phyloP scores from a whole-genome alignment of 2,113 vertebrate species.

The Amphiprion ocellaris region DNA sequence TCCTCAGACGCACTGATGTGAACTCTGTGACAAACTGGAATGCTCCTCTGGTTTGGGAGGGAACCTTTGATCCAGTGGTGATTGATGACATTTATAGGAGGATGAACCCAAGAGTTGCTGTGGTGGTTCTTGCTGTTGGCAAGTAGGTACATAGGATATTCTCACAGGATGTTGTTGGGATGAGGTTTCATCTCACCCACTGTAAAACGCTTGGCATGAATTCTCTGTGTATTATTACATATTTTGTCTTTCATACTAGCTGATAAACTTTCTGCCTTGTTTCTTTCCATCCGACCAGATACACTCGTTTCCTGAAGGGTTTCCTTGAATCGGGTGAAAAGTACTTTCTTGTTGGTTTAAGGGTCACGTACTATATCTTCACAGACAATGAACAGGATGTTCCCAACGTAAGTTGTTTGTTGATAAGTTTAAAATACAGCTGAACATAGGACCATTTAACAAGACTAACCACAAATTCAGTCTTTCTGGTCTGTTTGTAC shows the following conservation, averaged over 20 bases:
- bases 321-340: slow-evolving; percentile 60
- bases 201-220: background rate
- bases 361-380: slow-evolving; percentile 63
- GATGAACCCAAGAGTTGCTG: slow-evolving; percentile 64
- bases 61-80: slow-evolving; percentile 63
- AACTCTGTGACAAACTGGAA: slow-evolving; percentile 67
- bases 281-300: slow-evolving; percentile 27
- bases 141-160: slow-evolving; percentile 48
- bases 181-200: background rate
- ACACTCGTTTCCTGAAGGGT: slow-evolving; percentile 51
- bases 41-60: slow-evolving; percentile 63
- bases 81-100: slow-evolving; percentile 58
- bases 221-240: background rate
- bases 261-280: background rate
- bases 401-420: slow-evolving; percentile 27
- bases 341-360: slow-evolving; percentile 59
- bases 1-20: slow-evolving; percentile 57
- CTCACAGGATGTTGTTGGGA: background rate
- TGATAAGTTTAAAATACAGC: too few species aligned
- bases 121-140: slow-evolving; percentile 62
- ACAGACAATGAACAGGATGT: slow-evolving; percentile 50
- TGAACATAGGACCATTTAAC: too few species aligned
- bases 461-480: too few species aligned
- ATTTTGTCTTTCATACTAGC: background rate
- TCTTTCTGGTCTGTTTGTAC: too few species aligned